Conservation (phyloP, 1,140 invertebrate genomes). For the Dendrolimus kikuchii region DNA sequence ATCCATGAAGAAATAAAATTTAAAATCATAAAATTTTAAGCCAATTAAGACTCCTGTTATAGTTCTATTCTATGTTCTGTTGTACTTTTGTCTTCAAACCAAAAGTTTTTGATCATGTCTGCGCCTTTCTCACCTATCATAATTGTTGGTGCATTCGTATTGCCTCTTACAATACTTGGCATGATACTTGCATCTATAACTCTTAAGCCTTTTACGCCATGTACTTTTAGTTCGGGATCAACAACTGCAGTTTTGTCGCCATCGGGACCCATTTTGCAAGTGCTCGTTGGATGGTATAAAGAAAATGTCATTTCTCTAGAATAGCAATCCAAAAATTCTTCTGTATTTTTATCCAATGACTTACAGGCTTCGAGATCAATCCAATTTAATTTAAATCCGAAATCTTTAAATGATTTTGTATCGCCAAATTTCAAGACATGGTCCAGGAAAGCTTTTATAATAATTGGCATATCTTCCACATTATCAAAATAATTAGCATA, state of each 20-base stretch:
- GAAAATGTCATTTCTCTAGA: constrained; percentile 58
- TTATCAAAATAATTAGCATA: constrained; percentile 79
- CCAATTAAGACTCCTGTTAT: constrained; percentile 7
- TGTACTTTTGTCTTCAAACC: constrained; percentile 17
- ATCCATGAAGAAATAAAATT: background rate
- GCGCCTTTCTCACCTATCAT: constrained; percentile 86
- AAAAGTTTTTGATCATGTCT: constrained; percentile 79
- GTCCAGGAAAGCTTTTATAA: constrained; percentile 72
- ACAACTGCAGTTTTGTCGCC: constrained; percentile 77
- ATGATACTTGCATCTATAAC: constrained; percentile 88
- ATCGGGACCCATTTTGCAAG: constrained; percentile 83
- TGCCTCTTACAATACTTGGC: constrained; percentile 81
- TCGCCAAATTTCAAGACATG: constrained; percentile 57
- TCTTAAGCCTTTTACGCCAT: constrained; percentile 78
- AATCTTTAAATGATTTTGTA: constrained; percentile 61
- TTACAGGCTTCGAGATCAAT: constrained; percentile 54
- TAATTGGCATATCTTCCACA: constrained; percentile 67
- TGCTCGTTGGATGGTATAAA: constrained; percentile 77
- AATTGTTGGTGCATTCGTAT: constrained; percentile 84
- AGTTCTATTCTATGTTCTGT: too few relatives aligned
- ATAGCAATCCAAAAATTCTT: constrained; percentile 72
- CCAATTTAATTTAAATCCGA: constrained; percentile 45
- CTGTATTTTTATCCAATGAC: constrained; percentile 41
- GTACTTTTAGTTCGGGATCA: constrained; percentile 78
- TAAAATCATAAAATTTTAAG: too few relatives aligned